Conservation (phyloP, 2,113 vertebrate genomes). For the Picathartes gymnocephalus region DNA sequence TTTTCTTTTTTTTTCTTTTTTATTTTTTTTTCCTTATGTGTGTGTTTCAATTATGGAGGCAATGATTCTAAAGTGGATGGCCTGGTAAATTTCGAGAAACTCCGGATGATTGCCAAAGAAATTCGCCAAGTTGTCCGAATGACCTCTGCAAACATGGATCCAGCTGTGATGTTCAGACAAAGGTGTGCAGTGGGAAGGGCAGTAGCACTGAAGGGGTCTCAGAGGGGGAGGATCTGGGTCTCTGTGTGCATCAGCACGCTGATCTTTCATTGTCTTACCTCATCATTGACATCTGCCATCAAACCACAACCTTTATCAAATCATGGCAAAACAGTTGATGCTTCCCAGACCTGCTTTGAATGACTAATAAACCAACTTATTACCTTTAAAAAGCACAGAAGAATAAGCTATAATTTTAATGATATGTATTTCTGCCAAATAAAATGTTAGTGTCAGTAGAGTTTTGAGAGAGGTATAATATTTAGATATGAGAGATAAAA, state of each 20-base stretch:
- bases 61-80: conserved; percentile 95
- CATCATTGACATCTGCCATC: neutral
- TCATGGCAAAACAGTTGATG: neutral
- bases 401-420: neutral
- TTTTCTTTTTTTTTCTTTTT: neutral
- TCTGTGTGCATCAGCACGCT: neutral
- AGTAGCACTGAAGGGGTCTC: neutral
- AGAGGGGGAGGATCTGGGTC: neutral
- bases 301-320: neutral
- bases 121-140: conserved; percentile 90
- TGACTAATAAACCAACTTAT: neutral
- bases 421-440: neutral
- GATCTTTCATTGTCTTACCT: neutral
- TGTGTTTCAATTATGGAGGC: conserved; percentile 70
- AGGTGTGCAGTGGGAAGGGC: conserved; percentile 75
- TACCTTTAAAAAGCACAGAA: neutral
- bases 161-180: conserved; percentile 95
- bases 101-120: conserved; percentile 97
- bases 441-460: neutral
- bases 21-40: fast-evolving
- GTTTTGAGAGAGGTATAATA: neutral
- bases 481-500: neutral
- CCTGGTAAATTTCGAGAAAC: conserved; percentile 96
- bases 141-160: conserved; percentile 98
- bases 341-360: neutral